Conservation (phyloP, 30 jellyfish, hydroid and myxozoan genomes). For the Clytia hemisphaerica region DNA sequence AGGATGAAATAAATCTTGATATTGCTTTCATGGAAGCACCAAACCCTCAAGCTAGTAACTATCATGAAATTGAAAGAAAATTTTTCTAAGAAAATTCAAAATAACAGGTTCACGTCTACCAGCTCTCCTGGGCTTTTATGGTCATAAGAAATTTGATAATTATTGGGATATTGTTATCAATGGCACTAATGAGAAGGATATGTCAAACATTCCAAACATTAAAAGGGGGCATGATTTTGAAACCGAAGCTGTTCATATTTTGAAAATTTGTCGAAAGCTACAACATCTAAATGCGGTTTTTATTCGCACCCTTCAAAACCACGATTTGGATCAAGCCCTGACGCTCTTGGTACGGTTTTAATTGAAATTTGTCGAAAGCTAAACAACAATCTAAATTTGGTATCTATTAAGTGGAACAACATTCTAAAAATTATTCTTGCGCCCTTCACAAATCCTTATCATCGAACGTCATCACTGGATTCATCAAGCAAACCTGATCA, state of each 20-base stretch:
- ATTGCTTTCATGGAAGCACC: neutral
- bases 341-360: constrained; percentile 15
- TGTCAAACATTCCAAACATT: no score
- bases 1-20: no score
- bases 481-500: no score
- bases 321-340: constrained; percentile 16
- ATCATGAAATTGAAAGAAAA: neutral
- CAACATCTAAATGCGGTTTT: constrained; percentile 13
- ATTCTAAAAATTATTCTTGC: no score
- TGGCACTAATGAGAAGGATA: neutral
- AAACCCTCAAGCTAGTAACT: neutral
- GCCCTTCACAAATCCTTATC: no score
- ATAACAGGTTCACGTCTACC: neutral
- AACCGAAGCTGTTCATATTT: neutral
- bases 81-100: neutral
- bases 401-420: no score
- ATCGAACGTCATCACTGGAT: no score
- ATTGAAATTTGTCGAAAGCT: no score
- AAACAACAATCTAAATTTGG: no score
- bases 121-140: neutral
- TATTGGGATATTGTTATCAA: neutral
- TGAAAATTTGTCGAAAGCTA: neutral
- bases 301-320: neutral
- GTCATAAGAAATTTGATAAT: neutral
- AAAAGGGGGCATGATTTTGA: neutral